Base-by-base conservation (phyloP, 2,797 vertebrate genomes). In the Hydrophis major region DNA sequence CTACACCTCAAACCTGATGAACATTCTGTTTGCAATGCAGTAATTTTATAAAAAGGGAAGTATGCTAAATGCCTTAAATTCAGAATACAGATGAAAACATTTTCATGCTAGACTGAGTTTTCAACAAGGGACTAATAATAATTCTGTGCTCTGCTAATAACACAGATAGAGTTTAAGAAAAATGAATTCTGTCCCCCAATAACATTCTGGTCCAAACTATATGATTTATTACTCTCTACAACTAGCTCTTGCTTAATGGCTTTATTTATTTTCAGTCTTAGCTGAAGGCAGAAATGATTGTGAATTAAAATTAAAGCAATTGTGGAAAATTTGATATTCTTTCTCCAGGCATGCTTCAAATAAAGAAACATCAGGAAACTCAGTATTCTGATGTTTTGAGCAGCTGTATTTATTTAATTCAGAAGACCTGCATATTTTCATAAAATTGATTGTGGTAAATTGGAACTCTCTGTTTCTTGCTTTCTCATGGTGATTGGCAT, bases 391-490 rank as follows among this genome's bases (percentile, higher is more conserved):
- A 53, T 78, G n/a, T 27, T 88, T 66, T 90, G 42, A 47, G 12
- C 74, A 93, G 86, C 86, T 90, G 18, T 86, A 86, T 89, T 18
- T 89, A 69, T 91, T 47, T 88, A 18, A 28, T 27, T 94, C 89
- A n/a, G 13, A 87, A 90, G 11, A 56, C 86, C 53, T 66, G 20
- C 47, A 83, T 61, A 42, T 56, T 90, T 22, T 42, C 14, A 47
- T 18, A 32, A 92, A 50, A 53, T 37, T 3, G 0, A 74, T 63
- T 2, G 0, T 66, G 50, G 59, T 63, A 28, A 86, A 90, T 66
- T 63, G 69, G 86, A 25, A 25, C 22, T 1, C 6, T 56, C 47
- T 87, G 28, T 25, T 0, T 83, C 47, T 5, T 86, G 74, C 74
- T 8, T 83, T 56, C 63, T 91, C 12, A 11, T 56, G 90, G 27